Evolutionary conservation across 1,140 invertebrate genomes (phyloP), one percentile per base, ranked within the genome.

Genomic region (Drosophila micromelanica): DNA sequence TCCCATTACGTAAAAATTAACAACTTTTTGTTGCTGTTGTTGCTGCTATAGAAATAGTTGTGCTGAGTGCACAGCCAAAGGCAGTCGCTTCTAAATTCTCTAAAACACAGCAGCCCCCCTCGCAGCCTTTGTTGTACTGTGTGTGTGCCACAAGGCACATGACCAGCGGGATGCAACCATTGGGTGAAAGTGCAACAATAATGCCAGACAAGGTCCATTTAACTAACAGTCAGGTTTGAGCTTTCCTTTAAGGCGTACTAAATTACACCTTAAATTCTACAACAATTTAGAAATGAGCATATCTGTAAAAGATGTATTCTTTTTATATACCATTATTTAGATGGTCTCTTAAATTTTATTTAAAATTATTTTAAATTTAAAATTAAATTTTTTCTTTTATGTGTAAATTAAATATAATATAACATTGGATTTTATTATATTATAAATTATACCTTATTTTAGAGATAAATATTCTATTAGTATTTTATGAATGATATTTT

Each of bases 1-100:
- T 85, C 81, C 81, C 81, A 85, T 85, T 85, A 85, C 81, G 78
- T 78, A 87, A 78, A 85, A 85, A 85, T 85, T 86, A 85, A 81
- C 82, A 85, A 87, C 65, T 84, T 85, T 80, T 70, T 56, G 72
- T 55, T 73, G 63, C 45, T 27, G 5, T 35, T 35, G 8, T 35
- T 62, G 43, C 32, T 67, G 45, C 59, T 38, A 64, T 49, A 56
- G 46, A 73, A 81, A 82, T 84, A 74, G 81, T 77, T 85, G 73
- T 54, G 75, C 73, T 42, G 70, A 62, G 54, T 67, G 59, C 57
- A 38, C 52, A 76, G 67, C 63, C 42, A 13, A 43, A 13, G 15
- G 57, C 42, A 55, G 52, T 48, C 15, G 73, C 73, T 65, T 71
- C 73, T 80, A 85, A 74, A 85, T 74, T 80, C 56, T 76, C 75